These are phyloP conservation scores for Drosophila sechellia DNA, from an alignment of 1,140 invertebrate species.

Conservation along the genomic window DNA sequence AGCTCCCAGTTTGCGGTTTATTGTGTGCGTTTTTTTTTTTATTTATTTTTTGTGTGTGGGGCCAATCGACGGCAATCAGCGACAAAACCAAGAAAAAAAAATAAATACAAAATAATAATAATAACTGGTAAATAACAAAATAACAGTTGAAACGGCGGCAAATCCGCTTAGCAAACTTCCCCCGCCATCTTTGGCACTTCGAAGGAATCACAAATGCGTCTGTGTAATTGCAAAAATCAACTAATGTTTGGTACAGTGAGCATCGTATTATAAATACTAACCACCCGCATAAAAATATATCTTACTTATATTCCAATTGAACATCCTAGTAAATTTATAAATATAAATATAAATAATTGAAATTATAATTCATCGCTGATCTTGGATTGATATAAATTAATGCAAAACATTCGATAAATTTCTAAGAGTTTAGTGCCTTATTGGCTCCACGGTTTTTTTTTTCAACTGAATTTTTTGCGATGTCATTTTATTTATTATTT, in stretches of 20 bases:
- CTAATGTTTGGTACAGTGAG: constrained; percentile 4
- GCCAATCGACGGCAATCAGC: constrained; percentile 46
- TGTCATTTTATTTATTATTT: constrained; percentile 65
- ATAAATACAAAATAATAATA: not conserved
- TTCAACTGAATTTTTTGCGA: constrained; percentile 39
- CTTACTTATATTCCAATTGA: too few relatives aligned
- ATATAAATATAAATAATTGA: not conserved
- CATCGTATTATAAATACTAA: not conserved
- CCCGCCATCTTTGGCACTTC: not conserved
- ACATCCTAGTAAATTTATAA: not conserved
- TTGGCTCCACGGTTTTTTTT: constrained; percentile 4
- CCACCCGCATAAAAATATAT: too few relatives aligned
- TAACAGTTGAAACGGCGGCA: constrained; percentile 43
- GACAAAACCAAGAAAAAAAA: constrained; percentile 3
- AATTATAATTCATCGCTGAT: not conserved
- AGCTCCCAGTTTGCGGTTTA: constrained; percentile 1
- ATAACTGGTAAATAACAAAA: constrained; percentile 20
- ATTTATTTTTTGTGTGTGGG: not conserved
- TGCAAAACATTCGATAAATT: not conserved
- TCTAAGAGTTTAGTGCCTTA: not conserved
- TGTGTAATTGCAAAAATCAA: constrained; percentile 30
- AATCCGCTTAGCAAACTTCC: constrained; percentile 67
- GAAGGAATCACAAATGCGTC: constrained; percentile 8
- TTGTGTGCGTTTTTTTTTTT: not conserved
- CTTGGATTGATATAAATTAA: not conserved